These are phyloP conservation scores for Rhopalosiphum padi DNA, from an alignment of 1,140 invertebrate species.

Conservation along the genomic window DNA sequence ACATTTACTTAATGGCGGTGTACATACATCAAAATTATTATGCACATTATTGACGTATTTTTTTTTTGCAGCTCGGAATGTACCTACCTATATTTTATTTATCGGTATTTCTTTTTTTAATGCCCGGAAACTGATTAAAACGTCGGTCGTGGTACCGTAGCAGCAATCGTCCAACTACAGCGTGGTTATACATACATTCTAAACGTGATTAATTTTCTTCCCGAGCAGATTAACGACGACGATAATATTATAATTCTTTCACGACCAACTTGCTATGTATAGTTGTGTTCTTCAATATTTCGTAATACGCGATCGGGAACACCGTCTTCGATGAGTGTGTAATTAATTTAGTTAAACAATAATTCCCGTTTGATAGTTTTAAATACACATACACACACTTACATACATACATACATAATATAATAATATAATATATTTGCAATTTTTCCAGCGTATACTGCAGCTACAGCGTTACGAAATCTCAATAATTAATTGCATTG, in stretches of 20 bases:
- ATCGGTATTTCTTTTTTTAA: background rate
- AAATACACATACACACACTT: background rate
- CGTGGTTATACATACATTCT: background rate
- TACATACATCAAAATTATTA: background rate
- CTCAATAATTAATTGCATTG: background rate
- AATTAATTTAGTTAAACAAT: constrained; percentile 37
- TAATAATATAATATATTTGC: background rate
- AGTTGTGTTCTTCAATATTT: constrained; percentile 13
- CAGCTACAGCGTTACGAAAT: background rate
- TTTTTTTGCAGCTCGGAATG: background rate
- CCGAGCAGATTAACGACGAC: constrained; percentile 16
- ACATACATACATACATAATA: background rate
- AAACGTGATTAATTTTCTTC: constrained; percentile 32
- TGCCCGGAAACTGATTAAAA: constrained; percentile 18
- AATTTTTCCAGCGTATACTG: background rate
- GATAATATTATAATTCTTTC: constrained; percentile 16
- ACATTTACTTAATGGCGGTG: background rate
- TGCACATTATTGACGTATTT: background rate
- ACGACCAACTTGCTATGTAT: background rate
- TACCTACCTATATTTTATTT: background rate
- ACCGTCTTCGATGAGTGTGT: background rate
- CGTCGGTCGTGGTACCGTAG: background rate
- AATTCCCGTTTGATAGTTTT: background rate
- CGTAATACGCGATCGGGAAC: background rate
- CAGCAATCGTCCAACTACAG: background rate